Evolutionary conservation across 2,888 invertebrate species (phyloP), one percentile per base, ranked within the genome.

Genomic region (Chloroclysta siterata): DNA sequence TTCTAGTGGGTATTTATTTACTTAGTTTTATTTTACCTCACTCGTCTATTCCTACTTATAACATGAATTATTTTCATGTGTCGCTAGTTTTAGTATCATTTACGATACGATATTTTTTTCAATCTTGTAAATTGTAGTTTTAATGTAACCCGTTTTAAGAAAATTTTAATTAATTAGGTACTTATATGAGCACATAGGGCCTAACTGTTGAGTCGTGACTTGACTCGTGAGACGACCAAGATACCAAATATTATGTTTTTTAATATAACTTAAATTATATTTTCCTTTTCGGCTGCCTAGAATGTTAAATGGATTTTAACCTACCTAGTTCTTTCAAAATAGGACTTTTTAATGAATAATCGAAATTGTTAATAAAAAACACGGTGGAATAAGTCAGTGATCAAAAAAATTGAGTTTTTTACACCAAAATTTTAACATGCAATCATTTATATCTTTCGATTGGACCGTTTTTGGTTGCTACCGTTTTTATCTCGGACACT

Each of bases 21-120:
- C 46, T 17, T 81, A 80, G 76, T 78, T 72, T 55, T 64, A 76
- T 79, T 82, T 85, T 85, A 89, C 89, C 88, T 89, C 88, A 87
- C 81, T 83, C 74, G 78, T 85, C 77, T 88, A 87, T 87, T 89
- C 84, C 85, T 87, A 85, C 71, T 74, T 78, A 62, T 80, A 75
- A 78, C 82, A 83, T 80, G 82, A 84, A 60, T 73, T 63, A 29
- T 69, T 80, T 79, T 82, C 79, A 79, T 84, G 82, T 83, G 78
- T 81, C 74, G 74, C 70, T 85, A 82, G 80, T 78, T 80, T 80
- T 80, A 71, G 81, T 85, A 85, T 84, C 82, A 78, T 81, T n/a
- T n/a, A 78, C 66, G 84, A 84, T 85, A 83, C 80, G 72, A 71
- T 66, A 72, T 72, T 52, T 66, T n/a, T 66, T 58, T 73, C 63